Evolutionary conservation across 2,888 invertebrate species (phyloP), one percentile per base, ranked within the genome.

Genomic region (Hypercompe scribonia): DNA sequence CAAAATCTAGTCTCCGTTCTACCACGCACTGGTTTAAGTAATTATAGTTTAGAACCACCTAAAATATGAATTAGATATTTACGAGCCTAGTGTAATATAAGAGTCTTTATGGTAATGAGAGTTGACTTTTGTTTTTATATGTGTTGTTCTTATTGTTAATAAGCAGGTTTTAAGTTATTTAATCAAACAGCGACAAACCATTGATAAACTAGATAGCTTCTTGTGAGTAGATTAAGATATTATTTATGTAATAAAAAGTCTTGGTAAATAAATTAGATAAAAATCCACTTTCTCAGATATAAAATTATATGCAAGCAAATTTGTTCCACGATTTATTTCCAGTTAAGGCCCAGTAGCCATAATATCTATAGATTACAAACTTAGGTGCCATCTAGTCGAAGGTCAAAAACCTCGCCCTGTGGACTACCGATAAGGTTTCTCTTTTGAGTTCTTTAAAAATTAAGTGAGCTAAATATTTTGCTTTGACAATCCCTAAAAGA

Each of bases 1-100:
- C 67, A 50, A 67, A 67, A 67, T 67, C 46, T 50, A 67, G 50
- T 33, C 67, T 46, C 31, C 67, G 67, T 3, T 50, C 11, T 67
- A 50, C 33, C 42, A 66, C 42, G 66, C 42, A 31, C 66, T 61
- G 31, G 8, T 31, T 67, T 67, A 33, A 34, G 67, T 15, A 34
- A 67, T 67, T 50, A 50, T 50, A 34, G 34, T n/a, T 33, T 50
- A 50, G 46, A 67, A 34, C 34, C 33, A 33, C 24, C 46, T 67
- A 24, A 33, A 33, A 67, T 50, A 50, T 50, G 50, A 13, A 31
- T 33, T 13, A 67, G 18, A 13, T 24, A 24, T 67, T 50, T 67
- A 46, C 11, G 50, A 33, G 50, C 13, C 24, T 33, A 33, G 21
- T n/a, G 36, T n/a, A 36, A 65, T 65, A 13, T 34, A 34, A 34